Base-by-base conservation (phyloP, 2,888 invertebrate genomes). In the Polyploca ridens region DNA sequence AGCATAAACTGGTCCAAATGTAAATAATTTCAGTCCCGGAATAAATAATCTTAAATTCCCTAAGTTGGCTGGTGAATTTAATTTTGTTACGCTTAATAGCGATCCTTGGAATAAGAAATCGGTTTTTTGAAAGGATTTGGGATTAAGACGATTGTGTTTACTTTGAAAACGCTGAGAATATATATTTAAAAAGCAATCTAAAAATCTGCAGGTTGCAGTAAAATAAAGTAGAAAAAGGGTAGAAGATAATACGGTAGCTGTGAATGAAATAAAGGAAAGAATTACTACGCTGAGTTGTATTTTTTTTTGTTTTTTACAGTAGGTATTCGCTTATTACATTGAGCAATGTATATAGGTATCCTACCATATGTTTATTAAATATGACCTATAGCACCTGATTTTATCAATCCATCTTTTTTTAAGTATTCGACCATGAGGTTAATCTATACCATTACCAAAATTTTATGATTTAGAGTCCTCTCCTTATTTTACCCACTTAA, bases 11-110 rank as follows among this genome's bases (percentile, higher is more conserved):
- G 69, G 74, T 66, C 65, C 69, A 78, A 69, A 71, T 74, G 74
- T 81, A 80, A 85, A 86, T 81, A 78, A 81, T 78, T 79, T 74
- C 70, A 73, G 78, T 76, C 72, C 76, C 73, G 77, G 78, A 81
- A 86, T 87, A 86, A 86, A 84, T 86, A 86, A 86, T 83, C 78
- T 78, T 74, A 79, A 86, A 82, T 78, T 79, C 73, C 76, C 77
- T 73, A 76, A 76, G 71, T 78, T 72, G 67, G 76, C 66, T 72
- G 67, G 76, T 66, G 74, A 83, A 83, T 84, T 83, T 81, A 83
- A 85, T 85, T 84, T 80, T 63, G 69, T 66, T 71, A 69, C 72
- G 74, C 76, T 75, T 80, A 79, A 80, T 78, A 78, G 74, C 74
- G 67, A 74, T 80, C 79, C 75, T 64, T 46, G 66, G 68, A 63